Evolutionary conservation across 2,888 invertebrate species (phyloP).

Genomic region (Limenitis arthemis): DNA sequence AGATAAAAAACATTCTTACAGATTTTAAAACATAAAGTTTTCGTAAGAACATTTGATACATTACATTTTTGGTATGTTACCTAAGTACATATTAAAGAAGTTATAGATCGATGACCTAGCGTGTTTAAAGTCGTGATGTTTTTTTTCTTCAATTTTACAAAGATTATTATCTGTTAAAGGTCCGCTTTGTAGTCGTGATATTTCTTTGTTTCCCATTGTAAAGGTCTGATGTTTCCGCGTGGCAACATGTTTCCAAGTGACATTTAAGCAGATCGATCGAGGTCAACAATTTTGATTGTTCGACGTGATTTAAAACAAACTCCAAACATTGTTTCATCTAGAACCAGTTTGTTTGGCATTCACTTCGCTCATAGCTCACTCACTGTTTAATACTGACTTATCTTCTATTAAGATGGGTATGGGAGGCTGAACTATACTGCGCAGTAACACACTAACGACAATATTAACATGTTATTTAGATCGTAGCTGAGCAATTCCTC

Average conservation of each 20-base stretch:
- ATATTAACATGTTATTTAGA: no score
- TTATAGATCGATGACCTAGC: neutral
- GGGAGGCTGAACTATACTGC: no score
- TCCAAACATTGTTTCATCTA: constrained; percentile 7
- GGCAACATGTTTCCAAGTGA: constrained; percentile 56
- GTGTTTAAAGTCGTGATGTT: constrained; percentile 28
- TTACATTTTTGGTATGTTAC: no score
- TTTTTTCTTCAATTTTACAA: constrained; percentile 8
- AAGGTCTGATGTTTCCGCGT: constrained; percentile 53
- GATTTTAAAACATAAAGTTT: no score
- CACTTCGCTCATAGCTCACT: neutral
- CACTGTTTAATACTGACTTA: no score
- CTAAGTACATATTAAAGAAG: no score
- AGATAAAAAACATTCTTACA: no score
- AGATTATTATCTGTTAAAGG: constrained; percentile 35
- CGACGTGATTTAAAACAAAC: constrained; percentile 9
- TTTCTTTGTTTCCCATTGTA: constrained; percentile 55
- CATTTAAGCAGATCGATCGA: constrained; percentile 62
- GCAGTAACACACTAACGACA: no score
- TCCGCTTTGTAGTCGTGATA: constrained; percentile 43
- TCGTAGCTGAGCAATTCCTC: no score
- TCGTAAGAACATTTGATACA: no score
- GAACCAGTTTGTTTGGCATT: neutral
- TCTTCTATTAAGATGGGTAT: no score
- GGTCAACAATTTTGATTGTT: constrained; percentile 34